Evolutionary conservation across 2,113 vertebrate genomes (phyloP), one percentile per base, ranked within the genome.

Genomic region (Chiloscyllium plagiosum): DNA sequence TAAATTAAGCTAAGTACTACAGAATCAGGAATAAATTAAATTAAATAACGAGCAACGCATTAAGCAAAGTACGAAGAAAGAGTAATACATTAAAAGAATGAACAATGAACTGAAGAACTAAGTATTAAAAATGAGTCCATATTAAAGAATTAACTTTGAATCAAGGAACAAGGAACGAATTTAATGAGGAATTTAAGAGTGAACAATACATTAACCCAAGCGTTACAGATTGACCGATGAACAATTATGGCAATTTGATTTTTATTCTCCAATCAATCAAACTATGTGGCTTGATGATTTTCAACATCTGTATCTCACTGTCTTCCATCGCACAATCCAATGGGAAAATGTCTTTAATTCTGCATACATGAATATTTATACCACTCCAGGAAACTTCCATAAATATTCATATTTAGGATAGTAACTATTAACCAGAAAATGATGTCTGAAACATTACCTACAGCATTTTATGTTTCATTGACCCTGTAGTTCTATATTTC

Each of bases 251-350:
- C 86, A 87, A 56, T 52, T 29, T 52, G 1, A 65, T 92, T 92
- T 92, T 92, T n/a, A 56, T 92, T 65, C 87, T n/a, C 15, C n/a
- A 33, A 65, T 92, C 87, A 92, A 90, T 90, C 87, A 92, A 92
- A 89, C 26, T n/a, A 33, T 17, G 26, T 15, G 19, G 42, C 80
- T 83, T 83, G 61, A 92, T 92, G 61, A 65, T 92, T 61, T 76
- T 61, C 52, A 65, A 65, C 19, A 65, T 26, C 10, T 86, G 42
- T 24, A 86, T 86, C 1, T 86, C 42, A 47, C 83, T 89, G 86
- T 52, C 86, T 29, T 29, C 26, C 29, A 61, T 65, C 20, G n/a
- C 12, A 29, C 26, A 92, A 92, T 29, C 87, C 26, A 65, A 90
- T 65, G 15, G 29, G 56, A 15, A 33, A 17, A 37, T 61, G 52